phyloP scores from a whole-genome alignment of 2,797 vertebrate genomes.

The Otolemur crassicaudatus region DNA sequence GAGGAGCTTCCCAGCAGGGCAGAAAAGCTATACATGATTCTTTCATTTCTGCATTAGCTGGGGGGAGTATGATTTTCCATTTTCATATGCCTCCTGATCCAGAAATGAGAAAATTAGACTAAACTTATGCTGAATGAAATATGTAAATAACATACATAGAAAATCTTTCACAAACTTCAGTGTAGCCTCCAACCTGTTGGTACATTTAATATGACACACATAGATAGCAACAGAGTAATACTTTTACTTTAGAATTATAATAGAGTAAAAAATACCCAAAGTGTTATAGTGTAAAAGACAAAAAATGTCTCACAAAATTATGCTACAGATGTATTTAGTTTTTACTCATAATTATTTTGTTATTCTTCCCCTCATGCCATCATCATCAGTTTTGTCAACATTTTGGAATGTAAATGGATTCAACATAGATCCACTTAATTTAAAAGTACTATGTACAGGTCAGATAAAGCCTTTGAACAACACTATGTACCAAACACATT shows the following conservation, averaged over 20 bases:
- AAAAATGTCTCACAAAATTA: neutral
- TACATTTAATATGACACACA: neutral
- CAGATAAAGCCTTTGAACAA: neutral
- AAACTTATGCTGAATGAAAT: neutral
- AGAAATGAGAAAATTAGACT: neutral
- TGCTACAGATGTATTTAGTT: neutral
- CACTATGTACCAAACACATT: neutral
- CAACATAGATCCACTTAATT: neutral
- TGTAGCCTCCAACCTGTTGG: neutral
- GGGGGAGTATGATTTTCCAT: neutral
- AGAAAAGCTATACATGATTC: neutral
- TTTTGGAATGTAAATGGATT: neutral
- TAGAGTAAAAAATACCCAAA: neutral
- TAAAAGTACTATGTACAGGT: neutral
- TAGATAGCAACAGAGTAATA: neutral
- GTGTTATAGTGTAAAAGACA: neutral
- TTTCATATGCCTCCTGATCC: neutral
- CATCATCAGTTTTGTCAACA: neutral
- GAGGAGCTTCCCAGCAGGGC: neutral
- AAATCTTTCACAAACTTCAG: neutral
- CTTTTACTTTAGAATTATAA: neutral
- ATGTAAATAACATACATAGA: neutral
- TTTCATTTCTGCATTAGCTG: neutral
- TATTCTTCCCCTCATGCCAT: neutral
- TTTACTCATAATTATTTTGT: neutral